Evolutionary conservation across 2,113 vertebrate species (phyloP).

Genomic region (Grallaria varia): DNA sequence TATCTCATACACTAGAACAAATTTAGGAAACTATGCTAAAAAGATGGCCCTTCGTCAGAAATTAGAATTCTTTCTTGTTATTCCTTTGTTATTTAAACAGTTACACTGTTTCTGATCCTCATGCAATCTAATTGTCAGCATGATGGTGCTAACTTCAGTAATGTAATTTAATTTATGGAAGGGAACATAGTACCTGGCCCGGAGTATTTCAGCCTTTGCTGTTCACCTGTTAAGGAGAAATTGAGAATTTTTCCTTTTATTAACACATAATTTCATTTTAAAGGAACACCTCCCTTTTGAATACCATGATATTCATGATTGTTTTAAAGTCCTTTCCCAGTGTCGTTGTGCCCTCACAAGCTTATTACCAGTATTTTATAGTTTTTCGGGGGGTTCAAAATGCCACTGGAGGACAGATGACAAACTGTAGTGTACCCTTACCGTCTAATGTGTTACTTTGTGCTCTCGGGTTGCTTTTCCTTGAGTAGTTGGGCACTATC

Average conservation of each 20-base stretch:
- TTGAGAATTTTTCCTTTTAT: background rate
- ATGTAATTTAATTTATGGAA: background rate
- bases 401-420: constrained; percentile 58
- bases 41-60: background rate
- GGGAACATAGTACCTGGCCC: background rate
- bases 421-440: background rate
- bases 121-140: background rate
- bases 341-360: background rate
- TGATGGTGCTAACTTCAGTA: background rate
- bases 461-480: constrained; percentile 72
- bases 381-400: constrained; percentile 47
- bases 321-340: background rate
- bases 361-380: constrained; percentile 41
- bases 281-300: background rate
- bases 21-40: background rate
- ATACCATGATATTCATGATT: background rate
- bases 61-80: background rate
- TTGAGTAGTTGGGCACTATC: constrained; percentile 72
- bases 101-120: background rate
- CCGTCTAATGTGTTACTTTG: constrained; percentile 39
- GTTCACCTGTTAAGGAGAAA: background rate
- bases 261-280: background rate
- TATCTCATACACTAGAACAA: background rate
- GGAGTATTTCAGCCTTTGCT: background rate
- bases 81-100: background rate